Base-by-base conservation (phyloP, 1,140 invertebrate species). In the Steinernema feltiae region DNA sequence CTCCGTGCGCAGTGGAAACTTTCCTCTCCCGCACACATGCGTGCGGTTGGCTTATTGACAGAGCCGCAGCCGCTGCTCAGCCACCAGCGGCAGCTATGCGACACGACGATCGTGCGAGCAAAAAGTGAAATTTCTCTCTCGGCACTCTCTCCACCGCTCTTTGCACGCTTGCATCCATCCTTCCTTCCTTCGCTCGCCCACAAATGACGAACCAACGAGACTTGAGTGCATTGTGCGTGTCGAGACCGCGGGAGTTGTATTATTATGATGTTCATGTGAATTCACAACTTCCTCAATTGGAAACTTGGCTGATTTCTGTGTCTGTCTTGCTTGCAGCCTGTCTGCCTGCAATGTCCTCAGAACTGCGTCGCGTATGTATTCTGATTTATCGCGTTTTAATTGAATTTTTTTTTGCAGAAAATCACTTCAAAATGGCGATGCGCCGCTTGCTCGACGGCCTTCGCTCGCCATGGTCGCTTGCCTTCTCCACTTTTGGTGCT, bases 391-490 rank as follows among this genome's bases (percentile, higher is more conserved):
- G 7, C 35, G n/a, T n/a, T n/a, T 70, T 72, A 72, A 72, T 24
- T 3, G 17, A 71, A 3, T 7, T 41, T 41, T 27, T 63, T 21
- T 12, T 63, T 63, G 2, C 53, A 63, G 70, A 31, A 3, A 46
- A 46, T 7, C 24, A 7, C 30, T 32, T 41, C 32, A 31, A 63
- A 30, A 80, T 77, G 75, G 72, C 79, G 27, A 53, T 75, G 17
- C 70, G 72, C 18, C 82, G 82, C 1, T 48, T 84, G 12, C 15
- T 83, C n/a, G 31, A 77, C 24, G 83, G 78, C 0, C 35, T 85
- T 0, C 83, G 81, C n/a, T 81, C 76, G 1, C 83, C 83, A 18
- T 83, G 80, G 82, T 82, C 78, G 12, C 53, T 83, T 12, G 81
- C 69, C 18, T 85, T 83, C 71, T 83, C 82, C 29, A 70, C 48